A percentile compares a stretch with the other conserved stretches of the same genome.
These are phyloP conservation scores for Trochalopteron elliotii DNA, from an alignment of 2,113 vertebrate species.

Conservation along the genomic window DNA sequence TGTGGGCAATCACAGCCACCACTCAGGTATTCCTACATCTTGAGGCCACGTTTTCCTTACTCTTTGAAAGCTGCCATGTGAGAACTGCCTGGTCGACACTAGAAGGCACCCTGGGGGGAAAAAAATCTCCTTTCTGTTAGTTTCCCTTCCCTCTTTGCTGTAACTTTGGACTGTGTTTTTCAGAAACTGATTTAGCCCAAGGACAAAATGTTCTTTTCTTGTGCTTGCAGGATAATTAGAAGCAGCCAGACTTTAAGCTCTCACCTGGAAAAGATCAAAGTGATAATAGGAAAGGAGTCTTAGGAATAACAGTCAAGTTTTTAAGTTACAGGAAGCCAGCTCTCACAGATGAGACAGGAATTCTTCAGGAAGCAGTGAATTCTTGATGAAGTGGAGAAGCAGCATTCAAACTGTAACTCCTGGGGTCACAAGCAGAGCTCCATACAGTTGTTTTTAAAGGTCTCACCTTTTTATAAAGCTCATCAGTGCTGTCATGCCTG, in stretches of 20 bases:
- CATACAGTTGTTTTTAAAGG: not conserved
- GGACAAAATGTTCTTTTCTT: not conserved
- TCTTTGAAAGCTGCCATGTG: not conserved
- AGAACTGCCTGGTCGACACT: not conserved
- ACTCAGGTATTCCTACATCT: not conserved
- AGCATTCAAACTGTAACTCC: not conserved
- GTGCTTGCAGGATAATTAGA: not conserved
- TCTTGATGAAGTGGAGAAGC: not conserved
- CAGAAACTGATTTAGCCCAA: not conserved
- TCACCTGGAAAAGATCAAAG: not conserved
- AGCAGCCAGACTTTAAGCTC: constrained; percentile 2
- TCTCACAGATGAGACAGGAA: not conserved
- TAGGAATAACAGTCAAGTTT: not conserved
- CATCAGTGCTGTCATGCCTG: not conserved
- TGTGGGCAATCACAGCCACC: not conserved
- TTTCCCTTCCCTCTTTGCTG: not conserved
- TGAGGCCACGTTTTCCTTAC: not conserved
- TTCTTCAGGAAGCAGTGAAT: not conserved
- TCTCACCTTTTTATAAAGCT: not conserved
- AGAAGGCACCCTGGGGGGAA: not conserved
- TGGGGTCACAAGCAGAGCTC: not conserved
- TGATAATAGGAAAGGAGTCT: not conserved
- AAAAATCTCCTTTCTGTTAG: not conserved
- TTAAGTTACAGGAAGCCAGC: not conserved
- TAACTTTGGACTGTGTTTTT: not conserved